Evolutionary conservation across 2,113 vertebrate species (phyloP).

Genomic region (Neomonachus schauinslandi): DNA sequence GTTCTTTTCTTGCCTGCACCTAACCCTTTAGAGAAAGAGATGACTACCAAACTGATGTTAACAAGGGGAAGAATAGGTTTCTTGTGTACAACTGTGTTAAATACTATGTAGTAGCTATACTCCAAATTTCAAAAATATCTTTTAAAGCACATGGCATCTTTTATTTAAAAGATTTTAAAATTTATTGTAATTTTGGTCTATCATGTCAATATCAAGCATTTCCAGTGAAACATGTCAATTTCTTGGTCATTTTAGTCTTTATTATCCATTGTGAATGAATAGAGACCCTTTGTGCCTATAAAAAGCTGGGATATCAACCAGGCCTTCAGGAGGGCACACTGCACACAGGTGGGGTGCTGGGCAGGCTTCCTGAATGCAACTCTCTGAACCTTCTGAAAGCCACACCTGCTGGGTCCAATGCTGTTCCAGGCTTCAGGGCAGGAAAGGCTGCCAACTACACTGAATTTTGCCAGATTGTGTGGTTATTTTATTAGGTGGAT

Average conservation of each 20-base stretch:
- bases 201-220: neutral
- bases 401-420: neutral
- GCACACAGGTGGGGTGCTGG: constrained; percentile 5
- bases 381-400: constrained; percentile 16
- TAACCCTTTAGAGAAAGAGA: neutral
- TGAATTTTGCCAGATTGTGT: constrained; percentile 54
- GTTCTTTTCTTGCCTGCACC: neutral
- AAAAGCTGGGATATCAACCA: neutral
- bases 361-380: neutral
- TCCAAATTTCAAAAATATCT: neutral
- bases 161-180: neutral
- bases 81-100: neutral
- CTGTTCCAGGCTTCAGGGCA: constrained; percentile 41
- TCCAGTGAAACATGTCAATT: neutral
- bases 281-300: neutral
- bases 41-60: neutral
- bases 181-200: neutral
- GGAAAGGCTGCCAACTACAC: constrained; percentile 32
- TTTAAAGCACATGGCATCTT: neutral
- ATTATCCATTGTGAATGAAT: neutral
- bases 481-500: constrained; percentile 74
- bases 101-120: neutral
- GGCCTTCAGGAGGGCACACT: neutral
- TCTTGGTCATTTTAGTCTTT: neutral
- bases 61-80: neutral